phyloP scores from a whole-genome alignment of 23 tunicate species.

The Clavelina lepadiformis region DNA sequence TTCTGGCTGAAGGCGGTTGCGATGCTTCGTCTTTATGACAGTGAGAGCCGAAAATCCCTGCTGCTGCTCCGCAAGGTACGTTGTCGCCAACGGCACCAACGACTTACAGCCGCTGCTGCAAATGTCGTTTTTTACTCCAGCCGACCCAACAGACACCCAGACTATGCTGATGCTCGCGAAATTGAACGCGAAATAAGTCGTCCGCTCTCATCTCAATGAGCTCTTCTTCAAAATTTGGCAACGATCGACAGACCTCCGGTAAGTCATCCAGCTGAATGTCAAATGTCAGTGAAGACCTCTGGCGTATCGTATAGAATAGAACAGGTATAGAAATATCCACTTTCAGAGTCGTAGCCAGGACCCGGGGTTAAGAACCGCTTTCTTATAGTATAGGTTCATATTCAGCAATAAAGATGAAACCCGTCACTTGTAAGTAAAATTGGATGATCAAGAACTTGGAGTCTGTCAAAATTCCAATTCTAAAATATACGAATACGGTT shows the following conservation, averaged over 20 bases:
- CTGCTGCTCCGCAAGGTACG: not conserved
- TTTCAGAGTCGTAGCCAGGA: not conserved
- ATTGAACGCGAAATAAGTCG: not conserved
- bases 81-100: slow-evolving; percentile 1
- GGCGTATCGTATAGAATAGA: not conserved
- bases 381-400: no score
- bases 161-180: slow-evolving; percentile 1
- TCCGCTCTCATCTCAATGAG: slow-evolving; percentile 2
- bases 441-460: no score
- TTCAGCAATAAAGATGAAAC: no score
- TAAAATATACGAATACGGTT: no score
- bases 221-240: slow-evolving; percentile 2
- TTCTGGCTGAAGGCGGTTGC: slow-evolving; percentile 1
- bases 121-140: not conserved
- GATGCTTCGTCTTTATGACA: not conserved
- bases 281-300: not conserved
- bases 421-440: no score
- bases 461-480: no score
- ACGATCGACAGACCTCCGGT: slow-evolving; percentile 4
- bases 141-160: not conserved
- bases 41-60: not conserved
- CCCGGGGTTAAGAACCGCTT: no score
- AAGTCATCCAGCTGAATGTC: not conserved
- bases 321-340: slow-evolving; percentile 1
- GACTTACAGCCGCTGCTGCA: slow-evolving; percentile 4